Conservation (phyloP, 2,797 vertebrate genomes). For the Eospalax fontanierii region DNA sequence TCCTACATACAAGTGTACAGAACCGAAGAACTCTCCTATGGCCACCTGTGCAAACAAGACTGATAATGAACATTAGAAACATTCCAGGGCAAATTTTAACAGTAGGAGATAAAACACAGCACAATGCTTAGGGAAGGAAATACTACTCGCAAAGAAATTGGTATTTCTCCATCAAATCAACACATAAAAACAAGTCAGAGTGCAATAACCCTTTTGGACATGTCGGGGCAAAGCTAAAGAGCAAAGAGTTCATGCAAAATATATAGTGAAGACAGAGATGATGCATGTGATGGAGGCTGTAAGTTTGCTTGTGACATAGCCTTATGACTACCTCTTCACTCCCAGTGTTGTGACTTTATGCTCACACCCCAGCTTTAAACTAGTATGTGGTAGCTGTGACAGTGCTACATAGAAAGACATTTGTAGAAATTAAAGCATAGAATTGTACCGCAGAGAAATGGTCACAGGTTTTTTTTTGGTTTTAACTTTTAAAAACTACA, state of each 20-base stretch:
- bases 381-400: not conserved
- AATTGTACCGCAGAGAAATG: not conserved
- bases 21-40: not conserved
- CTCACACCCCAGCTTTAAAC: not conserved
- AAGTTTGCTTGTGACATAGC: rapidly evolving
- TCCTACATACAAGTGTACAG: rapidly evolving
- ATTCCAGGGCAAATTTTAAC: not conserved
- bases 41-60: rapidly evolving
- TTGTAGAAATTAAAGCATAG: not conserved
- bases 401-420: not conserved
- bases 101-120: not conserved
- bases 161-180: not conserved
- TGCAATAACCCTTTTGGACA: too few species aligned
- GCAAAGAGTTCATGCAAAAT: not conserved
- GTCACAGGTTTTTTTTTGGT: too few species aligned
- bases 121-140: not conserved
- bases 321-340: rapidly evolving
- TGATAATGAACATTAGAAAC: rapidly evolving
- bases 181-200: rapidly evolving
- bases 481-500: not conserved
- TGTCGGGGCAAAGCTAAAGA: rapidly evolving
- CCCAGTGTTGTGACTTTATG: rapidly evolving
- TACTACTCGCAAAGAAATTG: rapidly evolving
- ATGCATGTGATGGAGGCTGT: rapidly evolving
- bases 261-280: rapidly evolving